Evolutionary conservation across 2,888 invertebrate species (phyloP), one percentile per base, ranked within the genome.

Genomic region (Rambutsinella grinnellia): DNA sequence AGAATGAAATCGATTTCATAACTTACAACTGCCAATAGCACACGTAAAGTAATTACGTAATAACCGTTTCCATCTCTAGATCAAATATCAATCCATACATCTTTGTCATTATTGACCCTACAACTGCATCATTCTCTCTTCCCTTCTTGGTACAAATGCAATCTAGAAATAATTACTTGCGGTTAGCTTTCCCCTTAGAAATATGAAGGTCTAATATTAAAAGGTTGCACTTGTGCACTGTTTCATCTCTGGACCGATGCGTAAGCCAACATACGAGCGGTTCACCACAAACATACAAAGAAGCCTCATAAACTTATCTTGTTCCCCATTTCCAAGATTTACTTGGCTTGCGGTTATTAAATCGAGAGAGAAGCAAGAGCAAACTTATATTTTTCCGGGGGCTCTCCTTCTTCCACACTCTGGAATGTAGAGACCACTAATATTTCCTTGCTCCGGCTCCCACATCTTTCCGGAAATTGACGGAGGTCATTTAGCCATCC

Each of bases 331-430:
- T 36, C 13, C 65, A 53, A 65, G 65, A 27, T 65, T 65, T 54
- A 54, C 57, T 68, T 58, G 68, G 66, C 46, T 68, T 58, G 68
- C 58, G 68, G 68, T 68, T 68, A 68, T 68, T 68, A 68, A 68
- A 68, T 68, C 46, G 68, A 36, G 36, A 47, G 68, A 36, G 58
- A 58, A 58, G 68, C 68, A 49, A 68, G 23, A 44, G 28, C 49
- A 53, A 65, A 63, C 36, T 53, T 53, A 13, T 65, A 23, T 53
- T 36, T 36, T 36, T 36, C 36, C 36, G 6, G 36, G n/a, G n/a
- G n/a, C n/a, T n/a, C n/a, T n/a, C n/a, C n/a, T n/a, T n/a, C n/a
- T n/a, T 36, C 36, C 36, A 36, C 6, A 36, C n/a, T n/a, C n/a
- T n/a, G n/a, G n/a, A n/a, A n/a, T n/a, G n/a, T 13, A 49, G 49